Percentiles rank a stretch among this genome's conserved stretches.
These are phyloP conservation scores for Corythucha ciliata DNA, from an alignment of 2,888 invertebrate genomes.

Conservation along the genomic window DNA sequence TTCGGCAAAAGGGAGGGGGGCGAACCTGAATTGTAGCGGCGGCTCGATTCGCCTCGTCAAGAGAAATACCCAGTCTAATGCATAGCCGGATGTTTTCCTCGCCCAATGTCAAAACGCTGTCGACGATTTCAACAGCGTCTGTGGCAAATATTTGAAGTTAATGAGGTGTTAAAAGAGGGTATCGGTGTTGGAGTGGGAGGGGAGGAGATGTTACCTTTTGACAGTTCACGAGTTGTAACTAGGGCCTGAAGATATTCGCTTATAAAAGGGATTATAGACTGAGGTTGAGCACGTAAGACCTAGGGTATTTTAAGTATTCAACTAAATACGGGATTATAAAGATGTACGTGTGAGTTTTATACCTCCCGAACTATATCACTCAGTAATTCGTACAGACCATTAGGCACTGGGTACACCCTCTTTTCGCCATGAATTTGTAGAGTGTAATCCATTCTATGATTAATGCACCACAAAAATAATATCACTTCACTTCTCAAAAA, in stretches of 20 bases:
- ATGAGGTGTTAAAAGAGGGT: not conserved
- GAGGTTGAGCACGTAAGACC: slow-evolving; percentile 60
- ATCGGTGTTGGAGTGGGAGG: too few species aligned
- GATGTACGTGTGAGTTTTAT: not conserved
- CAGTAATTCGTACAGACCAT: slow-evolving; percentile 60
- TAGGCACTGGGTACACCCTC: slow-evolving; percentile 49
- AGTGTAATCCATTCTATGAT: slow-evolving; percentile 29
- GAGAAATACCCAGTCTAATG: slow-evolving; percentile 10
- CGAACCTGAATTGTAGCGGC: slow-evolving; percentile 6
- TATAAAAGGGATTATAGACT: slow-evolving; percentile 54
- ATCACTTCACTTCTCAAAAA: too few species aligned
- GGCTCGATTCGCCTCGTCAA: slow-evolving; percentile 21
- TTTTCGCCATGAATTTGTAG: slow-evolving; percentile 42
- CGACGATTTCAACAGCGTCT: slow-evolving; percentile 21
- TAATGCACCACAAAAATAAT: too few species aligned
- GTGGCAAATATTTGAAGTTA: not conserved
- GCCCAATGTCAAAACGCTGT: slow-evolving; percentile 20
- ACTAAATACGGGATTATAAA: not conserved
- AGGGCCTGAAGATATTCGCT: slow-evolving; percentile 59
- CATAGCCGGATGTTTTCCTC: slow-evolving; percentile 20
- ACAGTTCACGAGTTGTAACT: slow-evolving; percentile 51
- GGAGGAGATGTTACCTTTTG: slow-evolving; percentile 1
- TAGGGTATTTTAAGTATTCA: slow-evolving; percentile 35
- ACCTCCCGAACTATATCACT: slow-evolving; percentile 60
- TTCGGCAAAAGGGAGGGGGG: too few species aligned